phyloP scores from a whole-genome alignment of 2,888 invertebrate genomes.

The Melieria omissa region DNA sequence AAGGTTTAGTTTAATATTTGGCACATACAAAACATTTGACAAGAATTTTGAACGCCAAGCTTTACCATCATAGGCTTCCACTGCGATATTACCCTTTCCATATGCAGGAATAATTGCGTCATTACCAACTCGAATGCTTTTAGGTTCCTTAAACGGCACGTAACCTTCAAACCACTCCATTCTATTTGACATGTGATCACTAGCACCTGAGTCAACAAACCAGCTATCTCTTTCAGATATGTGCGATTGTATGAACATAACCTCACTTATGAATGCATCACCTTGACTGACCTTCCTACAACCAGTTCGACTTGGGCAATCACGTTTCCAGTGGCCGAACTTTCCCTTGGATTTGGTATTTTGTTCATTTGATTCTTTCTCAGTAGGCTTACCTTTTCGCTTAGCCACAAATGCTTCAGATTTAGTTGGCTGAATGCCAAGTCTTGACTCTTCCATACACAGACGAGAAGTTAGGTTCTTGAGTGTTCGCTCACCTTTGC shows the following conservation, averaged over 20 bases:
- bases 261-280: conserved; percentile 26
- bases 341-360: not conserved
- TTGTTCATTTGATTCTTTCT: not conserved
- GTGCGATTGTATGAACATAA: conserved; percentile 3
- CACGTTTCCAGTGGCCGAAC: conserved; percentile 1
- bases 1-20: conserved; percentile 43
- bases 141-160: no score
- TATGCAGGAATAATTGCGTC: conserved; percentile 38
- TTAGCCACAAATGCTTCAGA: conserved; percentile 21
- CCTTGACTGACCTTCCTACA: not conserved
- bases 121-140: conserved; percentile 6
- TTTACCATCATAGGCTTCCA: conserved; percentile 43
- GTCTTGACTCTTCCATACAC: conserved; percentile 44
- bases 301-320: conserved; percentile 2
- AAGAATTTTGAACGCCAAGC: conserved; percentile 42
- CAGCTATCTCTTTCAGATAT: conserved; percentile 6
- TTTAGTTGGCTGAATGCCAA: conserved; percentile 31
- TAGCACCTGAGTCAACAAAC: conserved; percentile 10
- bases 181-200: conserved; percentile 4
- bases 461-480: conserved; percentile 45
- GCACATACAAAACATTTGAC: conserved; percentile 44
- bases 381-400: not conserved
- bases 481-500: conserved; percentile 46
- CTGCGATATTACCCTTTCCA: conserved; percentile 42
- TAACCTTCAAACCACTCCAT: conserved; percentile 2